Conservation (phyloP, 2,888 invertebrate genomes). For the Mesorhabditis spiculigera region DNA sequence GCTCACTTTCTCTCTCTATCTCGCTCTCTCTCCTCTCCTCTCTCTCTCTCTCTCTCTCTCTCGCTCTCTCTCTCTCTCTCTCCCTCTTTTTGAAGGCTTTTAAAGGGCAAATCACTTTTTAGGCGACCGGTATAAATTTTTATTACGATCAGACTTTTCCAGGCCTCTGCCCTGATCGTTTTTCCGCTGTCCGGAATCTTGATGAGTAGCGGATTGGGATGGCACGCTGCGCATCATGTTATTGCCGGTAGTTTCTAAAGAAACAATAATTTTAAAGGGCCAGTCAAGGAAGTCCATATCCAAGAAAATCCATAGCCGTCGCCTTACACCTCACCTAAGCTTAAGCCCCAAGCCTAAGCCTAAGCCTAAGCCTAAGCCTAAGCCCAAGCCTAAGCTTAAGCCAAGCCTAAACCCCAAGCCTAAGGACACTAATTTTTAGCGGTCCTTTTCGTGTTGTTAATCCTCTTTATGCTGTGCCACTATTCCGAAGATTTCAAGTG, state of each 20-base stretch:
- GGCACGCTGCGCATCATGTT: background rate
- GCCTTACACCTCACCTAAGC: no score
- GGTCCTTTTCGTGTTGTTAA: background rate
- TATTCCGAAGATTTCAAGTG: conserved; percentile 4
- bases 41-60: no score
- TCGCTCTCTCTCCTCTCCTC: no score
- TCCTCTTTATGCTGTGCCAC: conserved; percentile 4
- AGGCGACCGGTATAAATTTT: background rate
- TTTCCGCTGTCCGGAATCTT: background rate
- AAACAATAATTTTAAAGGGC: no score
- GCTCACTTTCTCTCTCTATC: no score
- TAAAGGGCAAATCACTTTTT: background rate
- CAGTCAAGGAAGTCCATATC: no score
- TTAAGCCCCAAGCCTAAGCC: no score
- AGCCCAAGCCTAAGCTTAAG: no score
- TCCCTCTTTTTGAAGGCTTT: background rate
- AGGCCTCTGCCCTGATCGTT: background rate
- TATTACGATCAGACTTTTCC: background rate
- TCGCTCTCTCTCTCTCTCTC: no score
- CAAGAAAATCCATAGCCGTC: no score
- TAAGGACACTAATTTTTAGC: background rate
- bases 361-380: no score
- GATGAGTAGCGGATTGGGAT: background rate
- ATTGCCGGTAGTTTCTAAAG: background rate
- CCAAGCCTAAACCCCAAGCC: no score